phyloP scores from a whole-genome alignment of 92 coral and sea anemone genomes.

The Bergia puertoricense region DNA sequence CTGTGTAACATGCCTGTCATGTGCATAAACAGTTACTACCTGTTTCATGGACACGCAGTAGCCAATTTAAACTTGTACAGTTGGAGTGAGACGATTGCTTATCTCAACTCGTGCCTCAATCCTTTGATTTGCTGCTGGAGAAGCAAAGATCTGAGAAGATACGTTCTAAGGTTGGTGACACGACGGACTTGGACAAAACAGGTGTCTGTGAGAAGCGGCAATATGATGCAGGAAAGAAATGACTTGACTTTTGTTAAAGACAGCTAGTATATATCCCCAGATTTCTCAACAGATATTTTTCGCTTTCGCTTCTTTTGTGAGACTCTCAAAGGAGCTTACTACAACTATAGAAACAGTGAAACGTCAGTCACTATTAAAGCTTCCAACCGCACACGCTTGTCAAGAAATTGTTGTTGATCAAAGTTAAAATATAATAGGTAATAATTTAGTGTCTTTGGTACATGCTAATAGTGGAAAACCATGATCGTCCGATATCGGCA shows the following conservation, averaged over 20 bases:
- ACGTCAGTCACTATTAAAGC: no score
- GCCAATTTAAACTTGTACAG: conserved; percentile 56
- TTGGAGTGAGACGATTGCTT: conserved; percentile 82
- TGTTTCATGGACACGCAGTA: conserved; percentile 53
- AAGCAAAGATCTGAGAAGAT: conserved; percentile 55
- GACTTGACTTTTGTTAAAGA: not conserved
- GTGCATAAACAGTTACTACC: conserved; percentile 56
- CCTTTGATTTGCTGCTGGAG: conserved; percentile 82
- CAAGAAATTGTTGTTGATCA: no score
- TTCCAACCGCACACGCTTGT: no score
- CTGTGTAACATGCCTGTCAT: conserved; percentile 75
- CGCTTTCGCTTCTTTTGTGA: no score
- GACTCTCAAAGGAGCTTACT: no score
- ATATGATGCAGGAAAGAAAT: not conserved
- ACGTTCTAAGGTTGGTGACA: not conserved
- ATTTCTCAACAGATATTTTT: no score
- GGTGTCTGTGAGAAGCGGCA: conserved; percentile 1
- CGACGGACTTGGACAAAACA: not conserved
- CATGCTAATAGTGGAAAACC: no score
- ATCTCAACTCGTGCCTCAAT: conserved; percentile 72
- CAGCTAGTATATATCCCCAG: not conserved
- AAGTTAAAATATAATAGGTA: no score
- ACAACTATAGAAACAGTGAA: no score
- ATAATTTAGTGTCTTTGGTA: no score
- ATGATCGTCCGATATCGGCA: no score